Percentiles rank a stretch among this genome's conserved stretches.
phyloP scores from a whole-genome alignment of 2,888 invertebrate species.

The Gari tellinella region DNA sequence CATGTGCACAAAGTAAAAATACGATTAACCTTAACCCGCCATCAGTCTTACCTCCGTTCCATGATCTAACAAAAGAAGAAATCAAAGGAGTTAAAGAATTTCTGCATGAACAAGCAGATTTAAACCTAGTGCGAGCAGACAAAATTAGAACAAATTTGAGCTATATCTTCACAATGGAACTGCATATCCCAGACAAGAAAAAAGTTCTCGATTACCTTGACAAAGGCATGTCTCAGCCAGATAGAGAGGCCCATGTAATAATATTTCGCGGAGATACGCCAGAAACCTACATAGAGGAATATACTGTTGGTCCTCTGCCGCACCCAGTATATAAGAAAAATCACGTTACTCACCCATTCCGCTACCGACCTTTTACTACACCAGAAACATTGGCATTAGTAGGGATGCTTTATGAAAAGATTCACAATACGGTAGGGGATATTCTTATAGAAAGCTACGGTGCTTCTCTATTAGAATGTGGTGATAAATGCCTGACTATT shows the following conservation, averaged over 20 bases:
- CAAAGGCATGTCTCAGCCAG: conserved; percentile 43
- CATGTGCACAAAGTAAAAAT: conserved; percentile 1
- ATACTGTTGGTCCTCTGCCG: conserved; percentile 67
- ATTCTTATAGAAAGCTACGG: conserved; percentile 69
- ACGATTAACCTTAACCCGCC: conserved; percentile 44
- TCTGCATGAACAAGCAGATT: conserved; percentile 37
- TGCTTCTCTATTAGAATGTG: conserved; percentile 41
- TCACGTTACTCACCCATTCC: conserved; percentile 56
- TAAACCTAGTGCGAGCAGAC: conserved; percentile 37
- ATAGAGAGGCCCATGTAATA: conserved; percentile 66
- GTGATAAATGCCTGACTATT: conserved; percentile 60
- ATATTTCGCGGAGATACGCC: conserved; percentile 67
- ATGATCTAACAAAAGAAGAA: conserved; percentile 52
- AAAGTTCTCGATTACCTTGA: conserved; percentile 23
- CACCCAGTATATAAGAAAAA: conserved; percentile 49
- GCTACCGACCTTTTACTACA: conserved; percentile 51
- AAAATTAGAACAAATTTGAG: conserved; percentile 35
- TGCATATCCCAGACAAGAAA: conserved; percentile 29
- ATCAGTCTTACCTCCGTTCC: conserved; percentile 44
- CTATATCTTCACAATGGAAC: conserved; percentile 49
- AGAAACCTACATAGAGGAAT: conserved; percentile 67
- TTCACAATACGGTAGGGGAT: conserved; percentile 51
- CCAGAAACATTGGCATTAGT: conserved; percentile 46
- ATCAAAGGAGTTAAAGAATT: conserved; percentile 37
- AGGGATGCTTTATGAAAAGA: conserved; percentile 7